Percentiles rank a stretch among this genome's conserved stretches.
phyloP scores from a whole-genome alignment of 2,113 vertebrate species.

The Myiozetetes cayanensis region DNA sequence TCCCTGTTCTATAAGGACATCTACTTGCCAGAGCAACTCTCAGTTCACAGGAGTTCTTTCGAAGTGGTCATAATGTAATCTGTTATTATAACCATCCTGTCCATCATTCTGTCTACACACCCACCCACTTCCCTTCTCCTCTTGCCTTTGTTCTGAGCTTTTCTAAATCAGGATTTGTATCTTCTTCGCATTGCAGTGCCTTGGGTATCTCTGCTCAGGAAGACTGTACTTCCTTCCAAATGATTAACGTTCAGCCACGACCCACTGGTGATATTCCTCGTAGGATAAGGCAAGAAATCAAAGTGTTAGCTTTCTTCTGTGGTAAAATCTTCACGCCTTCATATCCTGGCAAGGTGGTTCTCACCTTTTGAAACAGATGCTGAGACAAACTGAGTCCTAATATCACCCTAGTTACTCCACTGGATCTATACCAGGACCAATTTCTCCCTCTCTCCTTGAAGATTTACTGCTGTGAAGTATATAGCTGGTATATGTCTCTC shows the following conservation, averaged over 20 bases:
- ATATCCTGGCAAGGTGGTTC: background rate
- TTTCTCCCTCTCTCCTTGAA: background rate
- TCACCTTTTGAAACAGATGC: background rate
- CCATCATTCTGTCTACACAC: background rate
- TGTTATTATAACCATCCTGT: background rate
- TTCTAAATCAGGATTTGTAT: background rate
- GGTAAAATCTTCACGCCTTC: background rate
- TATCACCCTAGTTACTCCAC: background rate
- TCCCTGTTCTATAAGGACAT: background rate
- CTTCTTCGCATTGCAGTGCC: background rate
- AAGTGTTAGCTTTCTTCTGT: background rate
- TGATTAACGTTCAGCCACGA: background rate
- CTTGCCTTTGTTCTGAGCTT: background rate
- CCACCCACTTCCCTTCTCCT: background rate
- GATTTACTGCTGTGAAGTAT: background rate
- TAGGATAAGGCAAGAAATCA: background rate
- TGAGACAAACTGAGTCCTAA: background rate
- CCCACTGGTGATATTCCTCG: rapidly evolving
- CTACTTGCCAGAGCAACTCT: background rate
- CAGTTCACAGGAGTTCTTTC: background rate
- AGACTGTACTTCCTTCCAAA: background rate
- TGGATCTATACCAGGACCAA: background rate
- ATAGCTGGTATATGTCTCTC: background rate
- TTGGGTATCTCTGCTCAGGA: background rate
- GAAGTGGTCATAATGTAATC: background rate